phyloP scores from a whole-genome alignment of 37 sponge, comb jelly and placozoan genomes.

The Petrosia ficiformis region DNA sequence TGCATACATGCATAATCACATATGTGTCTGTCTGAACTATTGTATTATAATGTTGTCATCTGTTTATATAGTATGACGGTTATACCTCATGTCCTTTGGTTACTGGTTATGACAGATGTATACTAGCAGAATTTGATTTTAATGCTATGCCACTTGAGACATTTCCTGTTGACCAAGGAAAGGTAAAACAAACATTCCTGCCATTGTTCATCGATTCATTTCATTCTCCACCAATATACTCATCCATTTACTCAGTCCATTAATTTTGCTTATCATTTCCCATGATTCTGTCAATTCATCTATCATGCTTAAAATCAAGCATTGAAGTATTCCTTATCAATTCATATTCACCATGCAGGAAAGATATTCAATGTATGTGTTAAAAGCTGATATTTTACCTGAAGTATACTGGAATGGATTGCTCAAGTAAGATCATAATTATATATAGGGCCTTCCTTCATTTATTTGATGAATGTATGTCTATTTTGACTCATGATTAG shows the following conservation, averaged over 20 bases:
- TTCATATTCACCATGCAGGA: slow-evolving; percentile 28
- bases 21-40: too few species aligned
- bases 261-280: background rate
- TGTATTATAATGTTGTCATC: background rate
- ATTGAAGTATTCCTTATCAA: background rate
- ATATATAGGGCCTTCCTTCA: background rate
- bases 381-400: slow-evolving; percentile 81
- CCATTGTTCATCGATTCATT: too few species aligned
- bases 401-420: slow-evolving; percentile 80
- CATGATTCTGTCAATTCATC: background rate
- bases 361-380: slow-evolving; percentile 52
- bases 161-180: slow-evolving; percentile 87
- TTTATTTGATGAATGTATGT: too few species aligned
- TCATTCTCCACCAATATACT: background rate
- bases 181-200: slow-evolving; percentile 29
- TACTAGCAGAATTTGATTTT: slow-evolving; percentile 93
- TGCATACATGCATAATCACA: background rate
- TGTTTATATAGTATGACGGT: slow-evolving; percentile 72
- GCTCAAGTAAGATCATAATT: slow-evolving; percentile 45
- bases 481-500: too few species aligned
- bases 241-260: background rate
- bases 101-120: slow-evolving; percentile 72
- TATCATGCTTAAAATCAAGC: background rate
- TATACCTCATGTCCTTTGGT: slow-evolving; percentile 88
- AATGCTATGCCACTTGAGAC: slow-evolving; percentile 79